phyloP scores from a whole-genome alignment of 1,140 invertebrate species.

The Venturia canescens region DNA sequence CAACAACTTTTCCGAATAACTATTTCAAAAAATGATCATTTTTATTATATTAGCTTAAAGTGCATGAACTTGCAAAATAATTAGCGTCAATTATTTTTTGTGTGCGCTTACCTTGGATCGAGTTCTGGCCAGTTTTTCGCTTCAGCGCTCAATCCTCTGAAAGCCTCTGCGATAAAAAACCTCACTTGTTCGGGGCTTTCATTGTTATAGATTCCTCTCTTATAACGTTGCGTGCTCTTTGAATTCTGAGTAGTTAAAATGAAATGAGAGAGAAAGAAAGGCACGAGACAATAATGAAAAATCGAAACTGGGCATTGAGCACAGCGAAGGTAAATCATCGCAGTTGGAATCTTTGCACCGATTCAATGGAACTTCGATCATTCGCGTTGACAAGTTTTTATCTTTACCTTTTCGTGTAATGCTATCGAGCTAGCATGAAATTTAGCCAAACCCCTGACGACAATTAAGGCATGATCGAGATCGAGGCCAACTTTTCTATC shows the following conservation, averaged over 20 bases:
- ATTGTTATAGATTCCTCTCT: background rate
- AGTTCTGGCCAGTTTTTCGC: background rate
- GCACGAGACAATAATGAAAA: no score
- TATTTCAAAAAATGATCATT: background rate
- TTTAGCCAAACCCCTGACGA: constrained; percentile 77
- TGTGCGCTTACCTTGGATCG: background rate
- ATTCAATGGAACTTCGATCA: background rate
- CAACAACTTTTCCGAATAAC: constrained; percentile 40
- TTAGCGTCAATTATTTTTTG: background rate
- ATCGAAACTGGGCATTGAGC: no score
- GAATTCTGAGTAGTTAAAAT: background rate
- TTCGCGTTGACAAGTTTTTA: no score
- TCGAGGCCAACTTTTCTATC: constrained; percentile 77
- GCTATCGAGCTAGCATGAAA: constrained; percentile 79
- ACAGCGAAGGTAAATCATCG: background rate
- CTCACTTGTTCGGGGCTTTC: background rate
- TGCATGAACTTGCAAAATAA: background rate
- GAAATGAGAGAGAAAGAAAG: background rate
- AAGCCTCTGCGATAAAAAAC: background rate
- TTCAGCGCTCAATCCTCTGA: background rate
- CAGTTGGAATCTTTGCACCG: background rate
- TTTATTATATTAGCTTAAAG: background rate
- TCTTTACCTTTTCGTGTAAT: constrained; percentile 75
- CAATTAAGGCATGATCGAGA: constrained; percentile 73
- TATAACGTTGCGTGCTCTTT: background rate